Conservation (phyloP, 2,113 vertebrate genomes). For the Mobula hypostoma region DNA sequence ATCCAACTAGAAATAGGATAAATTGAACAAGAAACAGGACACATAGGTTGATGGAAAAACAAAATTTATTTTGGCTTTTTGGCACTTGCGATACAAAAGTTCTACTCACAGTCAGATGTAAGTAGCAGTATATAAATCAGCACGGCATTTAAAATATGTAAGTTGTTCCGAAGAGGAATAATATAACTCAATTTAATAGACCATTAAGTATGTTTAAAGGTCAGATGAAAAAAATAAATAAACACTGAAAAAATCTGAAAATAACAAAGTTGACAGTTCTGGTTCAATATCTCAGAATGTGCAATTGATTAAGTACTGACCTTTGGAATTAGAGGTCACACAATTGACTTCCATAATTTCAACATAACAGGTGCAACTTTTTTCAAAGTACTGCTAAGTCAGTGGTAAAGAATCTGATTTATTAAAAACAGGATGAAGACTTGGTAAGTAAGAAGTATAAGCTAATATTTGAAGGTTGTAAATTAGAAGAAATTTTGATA, state of each 20-base stretch:
- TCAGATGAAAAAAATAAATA: no score
- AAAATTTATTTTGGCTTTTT: background rate
- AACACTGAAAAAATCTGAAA: background rate
- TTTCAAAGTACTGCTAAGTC: no score
- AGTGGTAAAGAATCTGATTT: no score
- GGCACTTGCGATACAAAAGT: background rate
- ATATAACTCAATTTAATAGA: background rate
- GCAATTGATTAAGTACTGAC: background rate
- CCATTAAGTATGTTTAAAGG: background rate
- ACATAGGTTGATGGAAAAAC: no score
- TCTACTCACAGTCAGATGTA: background rate
- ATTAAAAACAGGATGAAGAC: no score
- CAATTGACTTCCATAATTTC: no score
- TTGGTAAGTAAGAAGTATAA: no score
- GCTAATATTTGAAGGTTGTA: no score
- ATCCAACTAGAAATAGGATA: no score
- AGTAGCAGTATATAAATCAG: background rate
- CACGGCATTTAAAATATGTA: background rate
- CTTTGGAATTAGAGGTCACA: background rate
- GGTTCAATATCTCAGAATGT: background rate
- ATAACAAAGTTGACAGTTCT: background rate
- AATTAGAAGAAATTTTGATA: no score
- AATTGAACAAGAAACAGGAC: background rate
- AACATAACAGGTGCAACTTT: no score
- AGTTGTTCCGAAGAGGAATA: background rate